phyloP scores from a whole-genome alignment of 2,888 invertebrate genomes.

The Epicampocera succincta region DNA sequence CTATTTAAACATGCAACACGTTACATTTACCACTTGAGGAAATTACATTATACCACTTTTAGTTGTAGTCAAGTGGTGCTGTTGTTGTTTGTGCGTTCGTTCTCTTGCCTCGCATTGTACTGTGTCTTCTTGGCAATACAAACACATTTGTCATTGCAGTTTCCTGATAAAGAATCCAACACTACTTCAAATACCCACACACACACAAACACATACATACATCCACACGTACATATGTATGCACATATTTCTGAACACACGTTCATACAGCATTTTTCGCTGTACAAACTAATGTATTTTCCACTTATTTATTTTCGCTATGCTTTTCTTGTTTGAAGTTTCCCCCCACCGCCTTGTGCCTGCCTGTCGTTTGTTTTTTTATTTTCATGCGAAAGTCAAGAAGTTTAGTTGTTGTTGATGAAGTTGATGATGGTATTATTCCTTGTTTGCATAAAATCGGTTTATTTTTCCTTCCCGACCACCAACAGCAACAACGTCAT shows the following conservation, averaged over 20 bases:
- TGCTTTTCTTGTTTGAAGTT: conserved; percentile 25
- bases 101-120: conserved; percentile 17
- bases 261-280: conserved; percentile 7
- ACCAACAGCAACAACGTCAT: conserved; percentile 21
- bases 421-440: conserved; percentile 52
- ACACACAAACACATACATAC: background rate
- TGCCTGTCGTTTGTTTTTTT: background rate
- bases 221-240: background rate
- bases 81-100: background rate
- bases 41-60: conserved; percentile 56
- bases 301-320: conserved; percentile 3
- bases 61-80: conserved; percentile 22
- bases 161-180: conserved; percentile 54
- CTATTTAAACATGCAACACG: conserved; percentile 52
- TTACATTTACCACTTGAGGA: conserved; percentile 51
- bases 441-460: conserved; percentile 60
- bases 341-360: background rate
- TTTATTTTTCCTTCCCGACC: conserved; percentile 37
- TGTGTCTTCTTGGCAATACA: conserved; percentile 56
- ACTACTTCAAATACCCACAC: background rate
- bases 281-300: conserved; percentile 14
- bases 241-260: background rate
- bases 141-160: conserved; percentile 63
- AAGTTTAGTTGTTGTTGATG: conserved; percentile 33
- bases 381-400: conserved; percentile 36